Conservation (phyloP, 2,888 invertebrate genomes). For the Vesta saturnalis region DNA sequence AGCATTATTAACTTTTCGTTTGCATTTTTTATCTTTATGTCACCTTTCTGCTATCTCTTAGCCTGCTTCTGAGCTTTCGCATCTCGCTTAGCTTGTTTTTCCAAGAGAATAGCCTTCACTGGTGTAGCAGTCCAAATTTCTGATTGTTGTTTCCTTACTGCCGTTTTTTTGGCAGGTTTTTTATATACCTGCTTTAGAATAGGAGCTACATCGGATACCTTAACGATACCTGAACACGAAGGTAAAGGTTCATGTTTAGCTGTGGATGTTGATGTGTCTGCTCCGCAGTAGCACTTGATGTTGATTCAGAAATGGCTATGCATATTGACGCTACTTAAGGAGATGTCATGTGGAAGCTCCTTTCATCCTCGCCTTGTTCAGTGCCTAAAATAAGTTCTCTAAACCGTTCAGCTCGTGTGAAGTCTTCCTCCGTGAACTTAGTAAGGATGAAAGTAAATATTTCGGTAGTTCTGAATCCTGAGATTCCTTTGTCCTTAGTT, state of each 20-base stretch:
- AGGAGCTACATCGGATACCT: no score
- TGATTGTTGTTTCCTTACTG: no score
- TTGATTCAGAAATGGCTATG: background rate
- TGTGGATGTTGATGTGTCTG: background rate
- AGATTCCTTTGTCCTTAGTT: background rate
- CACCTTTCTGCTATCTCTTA: background rate
- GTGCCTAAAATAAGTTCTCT: background rate
- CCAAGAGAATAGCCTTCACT: no score
- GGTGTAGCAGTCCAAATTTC: no score
- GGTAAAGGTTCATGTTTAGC: background rate
- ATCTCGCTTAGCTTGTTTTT: no score
- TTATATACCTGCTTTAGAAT: background rate
- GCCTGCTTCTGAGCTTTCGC: background rate
- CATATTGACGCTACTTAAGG: background rate
- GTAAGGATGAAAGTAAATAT: background rate
- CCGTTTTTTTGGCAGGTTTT: background rate
- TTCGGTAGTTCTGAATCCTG: no score
- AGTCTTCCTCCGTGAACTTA: background rate
- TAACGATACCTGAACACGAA: background rate
- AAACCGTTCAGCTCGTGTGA: no score
- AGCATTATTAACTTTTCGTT: background rate
- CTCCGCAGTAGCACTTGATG: background rate
- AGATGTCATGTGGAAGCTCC: background rate
- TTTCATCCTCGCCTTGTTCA: background rate
- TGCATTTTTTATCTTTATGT: background rate